Percentiles rank a stretch among this genome's conserved stretches.
Conservation (phyloP, 2,113 vertebrate species). For the Neolamprologus kungweensis region DNA sequence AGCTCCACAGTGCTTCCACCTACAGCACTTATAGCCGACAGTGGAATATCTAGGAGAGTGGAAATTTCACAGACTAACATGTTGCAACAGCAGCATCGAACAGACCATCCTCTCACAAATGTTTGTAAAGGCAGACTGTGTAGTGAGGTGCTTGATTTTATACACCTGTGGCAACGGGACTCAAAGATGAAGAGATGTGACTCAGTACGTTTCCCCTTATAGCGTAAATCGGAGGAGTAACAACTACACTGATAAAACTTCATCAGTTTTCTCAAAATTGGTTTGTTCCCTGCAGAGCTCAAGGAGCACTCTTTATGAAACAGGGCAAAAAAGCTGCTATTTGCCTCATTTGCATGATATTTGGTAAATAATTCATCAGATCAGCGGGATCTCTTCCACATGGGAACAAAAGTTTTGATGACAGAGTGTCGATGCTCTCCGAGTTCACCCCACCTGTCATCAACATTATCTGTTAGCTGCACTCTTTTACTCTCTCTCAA, state of each 20-base stretch:
- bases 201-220: not conserved
- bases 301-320: not conserved
- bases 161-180: not conserved
- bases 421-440: constrained; percentile 4
- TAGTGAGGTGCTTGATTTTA: not conserved
- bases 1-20: not conserved
- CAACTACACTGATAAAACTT: not conserved
- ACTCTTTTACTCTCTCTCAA: not conserved
- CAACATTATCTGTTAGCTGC: not conserved
- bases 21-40: not conserved
- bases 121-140: not conserved
- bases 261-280: not conserved
- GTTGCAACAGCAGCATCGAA: not conserved
- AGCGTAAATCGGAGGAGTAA: not conserved
- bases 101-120: not conserved
- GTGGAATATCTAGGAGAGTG: not conserved
- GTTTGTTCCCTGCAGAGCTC: not conserved
- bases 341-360: constrained; percentile 33
- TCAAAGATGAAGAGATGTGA: not conserved
- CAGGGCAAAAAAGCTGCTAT: not conserved
- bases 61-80: not conserved
- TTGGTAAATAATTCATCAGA: constrained; percentile 44
- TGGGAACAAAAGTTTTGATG: not conserved
- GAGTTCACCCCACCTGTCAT: not conserved
- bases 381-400: not conserved